Evolutionary conservation across 1,140 invertebrate species (phyloP).

Genomic region (Drosophila ambigua): DNA sequence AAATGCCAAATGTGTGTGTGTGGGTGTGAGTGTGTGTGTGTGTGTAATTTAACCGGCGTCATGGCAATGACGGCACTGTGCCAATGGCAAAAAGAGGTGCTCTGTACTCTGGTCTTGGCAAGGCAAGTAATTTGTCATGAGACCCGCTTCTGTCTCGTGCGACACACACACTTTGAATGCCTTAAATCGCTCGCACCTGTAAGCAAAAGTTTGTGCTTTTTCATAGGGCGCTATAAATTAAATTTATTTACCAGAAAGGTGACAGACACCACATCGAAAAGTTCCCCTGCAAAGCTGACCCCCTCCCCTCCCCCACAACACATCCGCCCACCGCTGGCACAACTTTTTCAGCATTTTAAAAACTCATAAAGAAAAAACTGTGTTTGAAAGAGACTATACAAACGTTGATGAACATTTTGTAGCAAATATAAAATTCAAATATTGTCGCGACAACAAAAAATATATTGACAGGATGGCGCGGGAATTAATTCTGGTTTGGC

Average conservation of each 20-base stretch:
- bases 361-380: slow-evolving; percentile 49
- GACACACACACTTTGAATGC: slow-evolving; percentile 34
- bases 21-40: not conserved
- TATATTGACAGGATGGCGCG: slow-evolving; percentile 14
- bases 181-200: slow-evolving; percentile 43
- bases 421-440: slow-evolving; percentile 49
- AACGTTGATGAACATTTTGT: slow-evolving; percentile 40
- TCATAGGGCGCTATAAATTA: slow-evolving; percentile 46
- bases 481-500: slow-evolving; percentile 25
- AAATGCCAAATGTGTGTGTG: slow-evolving; percentile 25
- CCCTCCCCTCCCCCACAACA: not conserved
- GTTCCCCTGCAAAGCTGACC: slow-evolving; percentile 28
- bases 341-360: slow-evolving; percentile 61
- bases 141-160: slow-evolving; percentile 1
- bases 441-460: slow-evolving; percentile 35
- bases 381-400: slow-evolving; percentile 20
- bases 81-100: not conserved
- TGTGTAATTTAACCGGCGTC: slow-evolving; percentile 73
- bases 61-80: slow-evolving; percentile 56
- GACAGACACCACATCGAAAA: slow-evolving; percentile 48
- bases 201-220: slow-evolving; percentile 42
- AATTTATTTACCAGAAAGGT: slow-evolving; percentile 60
- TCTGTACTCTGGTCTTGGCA: slow-evolving; percentile 24
- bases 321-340: not conserved
- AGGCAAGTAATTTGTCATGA: slow-evolving; percentile 74